Evolutionary conservation across 2,113 vertebrate genomes (phyloP).

Genomic region (Pandion haliaetus): DNA sequence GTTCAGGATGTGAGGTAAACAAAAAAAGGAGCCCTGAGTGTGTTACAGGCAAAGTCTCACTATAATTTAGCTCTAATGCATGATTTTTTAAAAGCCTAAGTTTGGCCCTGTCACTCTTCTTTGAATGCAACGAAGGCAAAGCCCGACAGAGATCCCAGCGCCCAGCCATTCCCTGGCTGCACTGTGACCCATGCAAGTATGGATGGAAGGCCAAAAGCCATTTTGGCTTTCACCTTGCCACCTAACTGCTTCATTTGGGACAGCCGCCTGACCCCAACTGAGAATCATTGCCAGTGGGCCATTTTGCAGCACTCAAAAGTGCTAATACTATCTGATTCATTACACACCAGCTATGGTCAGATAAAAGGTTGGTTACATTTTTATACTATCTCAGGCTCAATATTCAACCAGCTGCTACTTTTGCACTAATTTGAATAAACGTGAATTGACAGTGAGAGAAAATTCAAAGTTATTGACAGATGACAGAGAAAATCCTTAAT

Average conservation of each 20-base stretch:
- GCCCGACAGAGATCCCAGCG: not conserved
- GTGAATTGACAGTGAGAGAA: not conserved
- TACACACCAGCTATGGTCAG: not conserved
- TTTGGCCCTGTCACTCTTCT: not conserved
- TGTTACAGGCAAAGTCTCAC: not conserved
- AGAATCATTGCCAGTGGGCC: not conserved
- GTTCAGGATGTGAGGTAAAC: not conserved
- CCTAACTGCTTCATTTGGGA: not conserved
- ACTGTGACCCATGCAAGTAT: accelerated
- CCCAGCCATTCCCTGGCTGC: not conserved
- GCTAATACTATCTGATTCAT: not conserved
- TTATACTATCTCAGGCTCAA: not conserved
- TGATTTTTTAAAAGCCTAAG: not conserved
- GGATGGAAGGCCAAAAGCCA: not conserved
- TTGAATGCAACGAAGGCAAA: not conserved
- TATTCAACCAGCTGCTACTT: not conserved
- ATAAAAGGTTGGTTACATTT: not conserved
- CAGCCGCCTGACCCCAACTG: not conserved
- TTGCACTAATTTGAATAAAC: not conserved
- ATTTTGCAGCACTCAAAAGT: not conserved
- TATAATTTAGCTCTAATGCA: not conserved
- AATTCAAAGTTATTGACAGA: not conserved
- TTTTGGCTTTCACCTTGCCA: not conserved
- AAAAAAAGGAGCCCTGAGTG: not conserved
- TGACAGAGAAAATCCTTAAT: not conserved